Conservation (phyloP, 1,140 invertebrate genomes). For the Grapholita molesta region DNA sequence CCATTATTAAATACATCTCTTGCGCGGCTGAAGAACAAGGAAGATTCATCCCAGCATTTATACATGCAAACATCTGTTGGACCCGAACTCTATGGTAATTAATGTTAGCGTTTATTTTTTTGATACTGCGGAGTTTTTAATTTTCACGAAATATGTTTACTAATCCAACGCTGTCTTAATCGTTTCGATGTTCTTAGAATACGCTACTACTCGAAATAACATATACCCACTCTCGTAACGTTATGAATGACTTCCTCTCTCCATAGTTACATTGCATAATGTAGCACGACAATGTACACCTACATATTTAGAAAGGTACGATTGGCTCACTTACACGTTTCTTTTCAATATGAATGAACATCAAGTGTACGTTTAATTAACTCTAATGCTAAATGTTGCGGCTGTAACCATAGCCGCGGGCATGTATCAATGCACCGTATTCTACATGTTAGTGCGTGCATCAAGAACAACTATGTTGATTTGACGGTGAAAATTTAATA, state of each 20-base stretch:
- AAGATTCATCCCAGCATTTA: too few species aligned
- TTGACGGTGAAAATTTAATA: not conserved
- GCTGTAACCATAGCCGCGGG: not conserved
- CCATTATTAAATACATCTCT: too few species aligned
- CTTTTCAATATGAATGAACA: not conserved
- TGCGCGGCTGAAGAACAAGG: too few species aligned
- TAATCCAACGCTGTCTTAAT: not conserved
- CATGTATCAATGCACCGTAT: not conserved
- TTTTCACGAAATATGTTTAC: not conserved
- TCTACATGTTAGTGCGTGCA: not conserved
- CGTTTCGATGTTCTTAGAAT: not conserved
- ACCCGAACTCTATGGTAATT: too few species aligned
- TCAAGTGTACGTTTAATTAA: not conserved
- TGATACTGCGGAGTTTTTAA: too few species aligned
- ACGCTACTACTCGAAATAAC: not conserved
- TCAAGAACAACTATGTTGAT: not conserved
- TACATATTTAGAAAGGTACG: not conserved
- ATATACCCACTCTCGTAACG: not conserved
- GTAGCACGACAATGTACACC: not conserved
- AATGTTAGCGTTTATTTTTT: too few species aligned
- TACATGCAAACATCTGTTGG: too few species aligned
- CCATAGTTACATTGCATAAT: not conserved
- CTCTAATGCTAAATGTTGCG: not conserved
- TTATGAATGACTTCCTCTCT: not conserved
- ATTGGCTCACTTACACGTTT: not conserved